Percentiles rank a stretch among this genome's conserved stretches.
Evolutionary conservation across 2,113 vertebrate species (phyloP).

Genomic region (Rhea pennata): DNA sequence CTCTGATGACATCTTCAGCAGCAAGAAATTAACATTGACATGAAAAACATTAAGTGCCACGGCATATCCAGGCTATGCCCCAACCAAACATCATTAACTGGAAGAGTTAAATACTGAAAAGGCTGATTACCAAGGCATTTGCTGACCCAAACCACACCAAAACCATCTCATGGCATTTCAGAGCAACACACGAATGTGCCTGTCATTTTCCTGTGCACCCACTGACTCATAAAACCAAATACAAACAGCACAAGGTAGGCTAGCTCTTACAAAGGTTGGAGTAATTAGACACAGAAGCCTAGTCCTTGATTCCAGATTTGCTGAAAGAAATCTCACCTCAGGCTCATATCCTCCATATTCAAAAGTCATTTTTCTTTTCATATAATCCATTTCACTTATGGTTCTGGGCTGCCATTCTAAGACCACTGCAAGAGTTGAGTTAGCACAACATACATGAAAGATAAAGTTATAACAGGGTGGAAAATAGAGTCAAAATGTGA

Average conservation of each 20-base stretch:
- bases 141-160: not conserved
- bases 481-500: not conserved
- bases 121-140: not conserved
- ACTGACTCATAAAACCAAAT: conserved; percentile 36
- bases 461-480: not conserved
- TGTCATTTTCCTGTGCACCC: not conserved
- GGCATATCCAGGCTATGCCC: not conserved
- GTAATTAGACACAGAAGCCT: not conserved
- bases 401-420: conserved; percentile 1
- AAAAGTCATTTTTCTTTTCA: conserved; percentile 30
- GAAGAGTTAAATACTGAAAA: not conserved
- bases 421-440: not conserved
- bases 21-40: not conserved
- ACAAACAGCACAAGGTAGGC: conserved; percentile 10
- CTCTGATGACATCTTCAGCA: not conserved
- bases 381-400: not conserved
- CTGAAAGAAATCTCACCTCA: conserved; percentile 50
- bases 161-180: not conserved
- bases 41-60: not conserved
- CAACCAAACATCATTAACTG: not conserved
- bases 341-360: conserved; percentile 44
- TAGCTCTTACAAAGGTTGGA: not conserved
- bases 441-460: not conserved
- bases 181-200: not conserved
- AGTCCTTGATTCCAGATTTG: conserved; percentile 24